Evolutionary conservation across 1,140 invertebrate genomes (phyloP).

Genomic region (Pseudachorutes palmiensis): DNA sequence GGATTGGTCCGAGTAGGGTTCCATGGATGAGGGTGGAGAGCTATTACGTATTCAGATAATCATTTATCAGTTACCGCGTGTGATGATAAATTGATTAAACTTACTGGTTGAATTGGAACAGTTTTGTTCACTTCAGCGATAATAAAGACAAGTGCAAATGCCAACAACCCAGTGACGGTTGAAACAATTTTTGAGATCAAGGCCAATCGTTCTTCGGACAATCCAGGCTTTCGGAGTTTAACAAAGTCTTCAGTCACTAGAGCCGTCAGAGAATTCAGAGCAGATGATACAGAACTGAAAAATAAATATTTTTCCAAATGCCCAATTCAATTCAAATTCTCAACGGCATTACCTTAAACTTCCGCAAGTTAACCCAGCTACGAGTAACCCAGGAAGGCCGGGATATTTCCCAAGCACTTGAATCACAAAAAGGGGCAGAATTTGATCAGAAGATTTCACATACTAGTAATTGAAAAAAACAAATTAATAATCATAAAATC

Average conservation of each 20-base stretch:
- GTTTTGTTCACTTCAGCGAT: conserved; percentile 4
- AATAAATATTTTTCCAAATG: background rate
- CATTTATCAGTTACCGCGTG: background rate
- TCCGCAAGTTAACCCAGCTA: conserved; percentile 65
- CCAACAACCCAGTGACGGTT: conserved; percentile 9
- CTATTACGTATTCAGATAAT: background rate
- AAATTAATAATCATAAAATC: background rate
- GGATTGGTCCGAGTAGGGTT: background rate
- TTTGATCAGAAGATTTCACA: conserved; percentile 47
- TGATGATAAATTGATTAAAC: background rate
- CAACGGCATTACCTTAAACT: conserved; percentile 51
- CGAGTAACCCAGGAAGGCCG: conserved; percentile 69
- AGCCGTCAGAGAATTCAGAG: conserved; percentile 27
- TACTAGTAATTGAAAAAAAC: conserved; percentile 25
- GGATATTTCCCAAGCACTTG: conserved; percentile 56
- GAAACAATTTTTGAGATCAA: conserved; percentile 21
- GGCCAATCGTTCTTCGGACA: conserved; percentile 2
- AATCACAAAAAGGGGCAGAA: conserved; percentile 65
- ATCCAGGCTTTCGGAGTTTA: conserved; percentile 12
- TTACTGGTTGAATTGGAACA: background rate
- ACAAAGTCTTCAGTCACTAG: conserved; percentile 29
- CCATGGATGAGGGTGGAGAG: background rate
- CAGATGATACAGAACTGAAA: conserved; percentile 28
- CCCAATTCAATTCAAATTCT: background rate
- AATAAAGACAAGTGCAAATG: conserved; percentile 26